Evolutionary conservation across 2,797 vertebrate genomes (phyloP).

Genomic region (Sebastiscus tertius): DNA sequence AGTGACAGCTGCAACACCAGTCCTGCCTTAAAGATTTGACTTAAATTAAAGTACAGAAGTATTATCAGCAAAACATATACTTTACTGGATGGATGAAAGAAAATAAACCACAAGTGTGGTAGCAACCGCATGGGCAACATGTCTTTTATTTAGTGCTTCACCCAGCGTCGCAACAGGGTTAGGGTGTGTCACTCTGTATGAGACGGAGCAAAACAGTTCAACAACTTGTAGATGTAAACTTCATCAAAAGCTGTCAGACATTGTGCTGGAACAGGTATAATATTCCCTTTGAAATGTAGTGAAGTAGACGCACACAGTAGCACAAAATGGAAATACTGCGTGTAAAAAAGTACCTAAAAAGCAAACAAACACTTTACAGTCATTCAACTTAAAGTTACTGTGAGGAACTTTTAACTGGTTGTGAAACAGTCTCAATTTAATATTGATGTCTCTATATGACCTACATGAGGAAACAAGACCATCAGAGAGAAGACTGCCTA

Average conservation of each 20-base stretch:
- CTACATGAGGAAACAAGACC: too few species aligned
- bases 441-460: too few species aligned
- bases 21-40: neutral
- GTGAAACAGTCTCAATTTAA: too few species aligned
- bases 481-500: too few species aligned
- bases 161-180: neutral
- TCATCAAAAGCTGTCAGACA: neutral
- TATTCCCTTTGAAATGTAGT: neutral
- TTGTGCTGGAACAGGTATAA: neutral
- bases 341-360: too few species aligned
- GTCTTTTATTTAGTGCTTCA: neutral
- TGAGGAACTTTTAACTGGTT: too few species aligned
- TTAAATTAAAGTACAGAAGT: neutral
- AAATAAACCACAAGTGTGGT: neutral
- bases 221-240: neutral
- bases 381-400: too few species aligned
- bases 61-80: neutral
- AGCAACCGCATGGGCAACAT: neutral
- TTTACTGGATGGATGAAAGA: neutral
- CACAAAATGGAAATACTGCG: too few species aligned
- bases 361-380: too few species aligned
- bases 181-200: neutral
- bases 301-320: neutral
- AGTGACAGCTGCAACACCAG: neutral
- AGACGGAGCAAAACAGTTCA: neutral